Percentiles rank a stretch among this genome's conserved stretches.
These are phyloP conservation scores for Anas platyrhynchos DNA, from an alignment of 2,113 vertebrate species.

Conservation along the genomic window DNA sequence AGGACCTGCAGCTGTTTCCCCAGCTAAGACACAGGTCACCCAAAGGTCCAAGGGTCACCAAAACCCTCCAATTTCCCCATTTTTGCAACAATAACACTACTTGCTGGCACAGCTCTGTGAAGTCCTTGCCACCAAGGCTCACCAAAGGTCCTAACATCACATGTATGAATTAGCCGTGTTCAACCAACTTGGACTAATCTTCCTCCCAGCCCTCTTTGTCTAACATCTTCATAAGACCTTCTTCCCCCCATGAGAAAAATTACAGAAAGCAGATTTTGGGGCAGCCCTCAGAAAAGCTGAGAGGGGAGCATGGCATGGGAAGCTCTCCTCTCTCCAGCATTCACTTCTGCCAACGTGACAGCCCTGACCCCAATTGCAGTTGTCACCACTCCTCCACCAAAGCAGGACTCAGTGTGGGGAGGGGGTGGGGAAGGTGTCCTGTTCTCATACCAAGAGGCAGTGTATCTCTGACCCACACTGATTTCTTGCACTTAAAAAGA, in stretches of 20 bases:
- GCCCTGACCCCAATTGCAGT: not conserved
- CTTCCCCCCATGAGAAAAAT: not conserved
- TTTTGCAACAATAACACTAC: not conserved
- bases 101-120: not conserved
- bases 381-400: not conserved
- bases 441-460: not conserved
- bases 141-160: not conserved
- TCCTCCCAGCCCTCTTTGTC: not conserved
- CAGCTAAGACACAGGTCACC: not conserved
- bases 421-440: not conserved
- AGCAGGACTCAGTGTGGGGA: rapidly evolving
- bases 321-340: not conserved
- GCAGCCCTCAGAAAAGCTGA: not conserved
- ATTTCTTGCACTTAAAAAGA: not conserved
- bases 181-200: not conserved
- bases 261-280: not conserved
- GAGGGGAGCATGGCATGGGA: rapidly evolving
- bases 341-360: not conserved
- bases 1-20: not conserved
- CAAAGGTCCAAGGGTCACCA: not conserved
- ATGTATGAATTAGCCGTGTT: rapidly evolving
- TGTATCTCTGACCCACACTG: not conserved
- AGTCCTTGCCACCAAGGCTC: not conserved
- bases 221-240: not conserved
- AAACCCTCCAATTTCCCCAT: not conserved